Base-by-base conservation (phyloP, 2,888 invertebrate genomes). In the Calameuta idolon region DNA sequence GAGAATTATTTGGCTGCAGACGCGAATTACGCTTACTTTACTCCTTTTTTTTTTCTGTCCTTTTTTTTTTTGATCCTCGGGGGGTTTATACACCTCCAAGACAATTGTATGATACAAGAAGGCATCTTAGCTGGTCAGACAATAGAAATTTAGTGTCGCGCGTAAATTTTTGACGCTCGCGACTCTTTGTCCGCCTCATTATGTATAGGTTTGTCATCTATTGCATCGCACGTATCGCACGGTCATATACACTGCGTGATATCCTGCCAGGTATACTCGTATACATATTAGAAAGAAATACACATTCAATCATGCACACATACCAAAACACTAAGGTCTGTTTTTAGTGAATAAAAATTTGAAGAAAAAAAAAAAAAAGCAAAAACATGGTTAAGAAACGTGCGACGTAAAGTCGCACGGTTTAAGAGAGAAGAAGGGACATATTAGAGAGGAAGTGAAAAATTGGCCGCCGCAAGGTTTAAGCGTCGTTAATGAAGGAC, bases 21-120 rank as follows among this genome's bases (percentile, higher is more conserved):
- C 83, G 81, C 75, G 80, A 81, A 88, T 87, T 88, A 88, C 88
- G 88, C 88, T 88, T 88, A 88, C 84, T 80, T 81, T 79, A 69
- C n/a, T 55, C 82, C 79, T 82, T 75, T 82, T 83, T 81, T 85
- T 82, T 85, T 82, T 74, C 79, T 55, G 9, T 55, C 0, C 23
- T 0, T 55, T 9, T 40, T 55, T 23, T 55, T 55, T 55, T 40
- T 15, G 15, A 55, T 55, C 9, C 23, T 9, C 55, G 23, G 37
- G 37, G 9, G 55, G 55, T 55, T 55, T 55, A 55, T 55, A 55
- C 55, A 55, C 55, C 55, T 55, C 23, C 55, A 55, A 55, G 23
- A 23, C 55, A 55, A 23, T 55, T 55, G 55, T 55, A 55, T 55
- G 55, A 55, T 55, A 55, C 2, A 23, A 55, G 23, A 55, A 2